phyloP scores from a whole-genome alignment of 1,140 invertebrate genomes.

The Euwallacea fornicatus region DNA sequence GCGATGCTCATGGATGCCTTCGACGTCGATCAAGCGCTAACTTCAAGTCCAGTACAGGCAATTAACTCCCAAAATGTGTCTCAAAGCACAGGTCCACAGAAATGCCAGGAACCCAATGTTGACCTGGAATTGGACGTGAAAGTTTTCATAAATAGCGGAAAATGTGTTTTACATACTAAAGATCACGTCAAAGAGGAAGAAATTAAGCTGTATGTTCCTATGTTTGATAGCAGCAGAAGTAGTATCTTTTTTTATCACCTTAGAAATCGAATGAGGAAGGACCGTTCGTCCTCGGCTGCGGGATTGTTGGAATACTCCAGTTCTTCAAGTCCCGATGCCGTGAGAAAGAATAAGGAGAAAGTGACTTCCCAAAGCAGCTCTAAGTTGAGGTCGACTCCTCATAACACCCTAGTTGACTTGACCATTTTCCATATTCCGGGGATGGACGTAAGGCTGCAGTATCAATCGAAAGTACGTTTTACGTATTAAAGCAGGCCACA shows the following conservation, averaged over 20 bases:
- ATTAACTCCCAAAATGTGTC: conserved; percentile 21
- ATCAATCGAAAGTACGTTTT: conserved; percentile 75
- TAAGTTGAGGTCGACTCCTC: conserved; percentile 55
- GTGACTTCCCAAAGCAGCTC: conserved; percentile 56
- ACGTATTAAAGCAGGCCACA: neutral
- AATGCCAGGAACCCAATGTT: conserved; percentile 87
- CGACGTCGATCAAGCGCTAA: conserved; percentile 38
- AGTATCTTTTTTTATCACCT: conserved; percentile 19
- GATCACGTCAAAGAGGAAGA: conserved; percentile 75
- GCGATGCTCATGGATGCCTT: conserved; percentile 43
- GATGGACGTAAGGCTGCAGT: conserved; percentile 91
- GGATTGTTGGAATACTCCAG: conserved; percentile 66
- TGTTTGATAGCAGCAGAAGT: neutral
- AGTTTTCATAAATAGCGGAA: conserved; percentile 94
- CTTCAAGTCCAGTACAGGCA: conserved; percentile 38
- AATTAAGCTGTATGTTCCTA: conserved; percentile 57
- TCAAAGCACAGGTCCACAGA: conserved; percentile 47
- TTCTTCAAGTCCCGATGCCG: conserved; percentile 56
- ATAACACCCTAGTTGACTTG: conserved; percentile 69
- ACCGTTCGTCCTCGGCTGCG: conserved; percentile 71
- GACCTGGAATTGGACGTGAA: conserved; percentile 97
- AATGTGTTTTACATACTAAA: conserved; percentile 95
- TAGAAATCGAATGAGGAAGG: conserved; percentile 64
- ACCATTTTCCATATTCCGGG: conserved; percentile 95
- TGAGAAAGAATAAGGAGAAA: conserved; percentile 56